Percentiles rank a stretch among this genome's conserved stretches.
These are phyloP conservation scores for Balaeniceps rex DNA, from an alignment of 2,113 vertebrate species.

Conservation along the genomic window DNA sequence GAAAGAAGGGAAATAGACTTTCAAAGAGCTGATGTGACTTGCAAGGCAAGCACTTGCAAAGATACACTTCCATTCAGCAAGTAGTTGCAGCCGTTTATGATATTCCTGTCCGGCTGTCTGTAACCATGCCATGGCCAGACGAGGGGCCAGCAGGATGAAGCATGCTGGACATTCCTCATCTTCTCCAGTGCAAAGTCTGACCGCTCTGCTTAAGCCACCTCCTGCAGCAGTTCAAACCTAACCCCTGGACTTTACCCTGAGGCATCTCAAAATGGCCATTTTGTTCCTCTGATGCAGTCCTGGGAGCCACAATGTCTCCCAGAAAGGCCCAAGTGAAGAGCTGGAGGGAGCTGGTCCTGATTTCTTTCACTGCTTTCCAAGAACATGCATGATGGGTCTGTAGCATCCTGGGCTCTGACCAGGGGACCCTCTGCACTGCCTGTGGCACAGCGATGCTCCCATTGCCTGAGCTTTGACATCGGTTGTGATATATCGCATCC, in stretches of 20 bases:
- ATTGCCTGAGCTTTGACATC: background rate
- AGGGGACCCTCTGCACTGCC: background rate
- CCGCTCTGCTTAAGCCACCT: background rate
- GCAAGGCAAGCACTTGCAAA: background rate
- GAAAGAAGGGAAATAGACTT: background rate
- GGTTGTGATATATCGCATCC: background rate
- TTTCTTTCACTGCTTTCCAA: background rate
- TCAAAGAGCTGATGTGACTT: slow-evolving; percentile 20
- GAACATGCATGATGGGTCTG: background rate
- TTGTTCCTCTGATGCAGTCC: background rate
- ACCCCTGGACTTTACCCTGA: background rate
- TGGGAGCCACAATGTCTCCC: background rate
- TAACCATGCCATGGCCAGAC: background rate
- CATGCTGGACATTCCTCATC: background rate
- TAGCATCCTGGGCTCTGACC: background rate
- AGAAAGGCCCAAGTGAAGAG: background rate
- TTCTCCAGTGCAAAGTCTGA: background rate
- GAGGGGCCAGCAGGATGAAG: background rate
- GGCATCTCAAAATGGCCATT: background rate
- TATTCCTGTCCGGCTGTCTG: background rate
- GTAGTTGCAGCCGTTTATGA: background rate
- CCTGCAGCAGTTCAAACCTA: background rate
- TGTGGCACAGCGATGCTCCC: background rate
- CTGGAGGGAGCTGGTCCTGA: background rate
- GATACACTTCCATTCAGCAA: background rate